phyloP scores from a whole-genome alignment of 2,113 vertebrate species.

The Condylura cristata region DNA sequence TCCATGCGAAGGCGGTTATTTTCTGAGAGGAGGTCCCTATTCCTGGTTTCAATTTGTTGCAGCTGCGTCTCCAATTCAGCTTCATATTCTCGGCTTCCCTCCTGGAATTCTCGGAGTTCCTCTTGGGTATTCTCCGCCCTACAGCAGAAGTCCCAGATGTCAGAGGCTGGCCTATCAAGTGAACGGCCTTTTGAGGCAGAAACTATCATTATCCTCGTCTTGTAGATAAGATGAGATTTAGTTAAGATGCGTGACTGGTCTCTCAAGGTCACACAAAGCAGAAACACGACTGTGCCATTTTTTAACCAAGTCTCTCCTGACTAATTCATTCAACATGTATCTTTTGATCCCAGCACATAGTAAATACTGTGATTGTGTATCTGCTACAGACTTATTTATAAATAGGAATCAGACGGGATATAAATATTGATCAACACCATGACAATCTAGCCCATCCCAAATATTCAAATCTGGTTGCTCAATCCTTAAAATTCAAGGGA shows the following conservation, averaged over 20 bases:
- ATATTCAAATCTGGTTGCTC: neutral
- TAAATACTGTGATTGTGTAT: neutral
- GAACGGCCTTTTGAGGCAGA: neutral
- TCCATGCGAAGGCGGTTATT: conserved; percentile 93
- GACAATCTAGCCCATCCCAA: neutral
- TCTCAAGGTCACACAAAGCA: neutral
- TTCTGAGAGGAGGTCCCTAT: conserved; percentile 93
- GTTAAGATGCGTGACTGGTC: neutral
- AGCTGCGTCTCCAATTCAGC: conserved; percentile 95
- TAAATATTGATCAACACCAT: neutral
- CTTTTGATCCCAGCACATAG: neutral
- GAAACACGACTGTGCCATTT: neutral
- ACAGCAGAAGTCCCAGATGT: conserved; percentile 50
- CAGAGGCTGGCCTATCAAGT: neutral
- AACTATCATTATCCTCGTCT: neutral
- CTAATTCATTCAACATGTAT: neutral
- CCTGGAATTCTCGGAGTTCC: conserved; percentile 96
- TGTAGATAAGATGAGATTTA: neutral
- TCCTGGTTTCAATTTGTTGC: conserved; percentile 93
- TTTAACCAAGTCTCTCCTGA: neutral
- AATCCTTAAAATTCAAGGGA: neutral
- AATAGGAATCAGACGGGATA: neutral
- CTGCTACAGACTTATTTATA: neutral
- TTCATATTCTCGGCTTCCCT: conserved; percentile 97
- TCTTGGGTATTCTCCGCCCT: conserved; percentile 93